A percentile compares a stretch with the other conserved stretches of the same genome.
Evolutionary conservation across 1,140 invertebrate species (phyloP).

Genomic region (Papilio polyxenes): DNA sequence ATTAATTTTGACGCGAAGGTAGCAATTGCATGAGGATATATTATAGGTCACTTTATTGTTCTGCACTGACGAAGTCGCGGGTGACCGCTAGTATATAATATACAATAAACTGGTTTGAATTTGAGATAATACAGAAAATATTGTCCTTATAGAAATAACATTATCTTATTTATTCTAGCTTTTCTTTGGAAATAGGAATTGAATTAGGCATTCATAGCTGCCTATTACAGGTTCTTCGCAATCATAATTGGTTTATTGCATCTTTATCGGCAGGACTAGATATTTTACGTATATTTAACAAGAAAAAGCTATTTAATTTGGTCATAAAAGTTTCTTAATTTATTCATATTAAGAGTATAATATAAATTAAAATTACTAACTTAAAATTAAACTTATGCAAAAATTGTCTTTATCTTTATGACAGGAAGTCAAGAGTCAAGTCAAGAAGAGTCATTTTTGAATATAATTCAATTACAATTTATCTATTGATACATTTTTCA

Average conservation of each 20-base stretch:
- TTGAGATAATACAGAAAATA: no score
- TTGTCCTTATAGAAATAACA: no score
- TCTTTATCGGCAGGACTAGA: not conserved
- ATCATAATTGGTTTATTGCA: not conserved
- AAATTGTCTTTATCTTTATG: not conserved
- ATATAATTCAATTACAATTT: conserved; percentile 40
- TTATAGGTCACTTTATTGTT: no score
- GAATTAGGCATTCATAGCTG: not conserved
- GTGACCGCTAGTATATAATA: no score
- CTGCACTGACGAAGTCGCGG: no score
- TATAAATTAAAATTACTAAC: not conserved
- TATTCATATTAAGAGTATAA: not conserved
- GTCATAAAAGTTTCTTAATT: not conserved
- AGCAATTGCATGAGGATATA: no score
- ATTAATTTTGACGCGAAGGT: no score
- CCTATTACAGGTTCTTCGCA: no score
- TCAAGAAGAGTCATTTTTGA: not conserved
- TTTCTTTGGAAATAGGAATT: no score
- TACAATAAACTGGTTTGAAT: no score
- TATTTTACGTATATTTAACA: conserved; percentile 2
- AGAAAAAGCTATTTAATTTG: not conserved
- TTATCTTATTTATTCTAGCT: no score
- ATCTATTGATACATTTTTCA: conserved; percentile 71
- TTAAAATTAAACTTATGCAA: not conserved
- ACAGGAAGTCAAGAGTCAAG: no score